Conservation (phyloP, 2,113 vertebrate genomes). For the Ramphastos sulfuratus region DNA sequence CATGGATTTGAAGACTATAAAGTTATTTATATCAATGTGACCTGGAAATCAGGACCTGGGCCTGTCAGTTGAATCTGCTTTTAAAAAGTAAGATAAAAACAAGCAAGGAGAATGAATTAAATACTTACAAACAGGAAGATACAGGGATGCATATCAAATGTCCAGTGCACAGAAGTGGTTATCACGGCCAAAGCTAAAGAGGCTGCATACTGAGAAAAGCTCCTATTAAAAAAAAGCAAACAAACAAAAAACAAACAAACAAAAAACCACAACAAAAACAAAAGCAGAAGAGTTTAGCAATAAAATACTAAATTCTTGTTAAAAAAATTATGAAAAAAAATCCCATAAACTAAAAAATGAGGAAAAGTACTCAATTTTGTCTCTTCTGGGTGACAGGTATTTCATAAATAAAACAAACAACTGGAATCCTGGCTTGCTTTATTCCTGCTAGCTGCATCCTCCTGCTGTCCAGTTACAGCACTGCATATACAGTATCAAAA, state of each 20-base stretch:
- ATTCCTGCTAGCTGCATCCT: not conserved
- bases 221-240: not conserved
- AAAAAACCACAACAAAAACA: constrained; percentile 1
- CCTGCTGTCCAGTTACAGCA: not conserved
- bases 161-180: not conserved
- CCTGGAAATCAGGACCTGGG: not conserved
- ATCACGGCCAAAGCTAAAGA: not conserved
- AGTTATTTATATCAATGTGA: not conserved
- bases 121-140: constrained; percentile 36
- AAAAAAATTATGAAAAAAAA: not conserved
- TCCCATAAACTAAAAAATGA: not conserved
- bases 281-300: not conserved
- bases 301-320: not conserved
- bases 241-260: constrained; percentile 15
- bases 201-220: not conserved
- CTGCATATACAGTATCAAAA: not conserved
- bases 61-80: not conserved
- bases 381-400: not conserved
- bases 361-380: not conserved
- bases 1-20: not conserved
- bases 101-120: not conserved
- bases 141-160: not conserved
- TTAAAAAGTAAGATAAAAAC: not conserved
- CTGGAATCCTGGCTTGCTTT: not conserved
- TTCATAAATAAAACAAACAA: not conserved